A percentile compares a stretch with the other conserved stretches of the same genome.
Evolutionary conservation across 2,113 vertebrate species (phyloP).

Genomic region (Phaetusa simplex): DNA sequence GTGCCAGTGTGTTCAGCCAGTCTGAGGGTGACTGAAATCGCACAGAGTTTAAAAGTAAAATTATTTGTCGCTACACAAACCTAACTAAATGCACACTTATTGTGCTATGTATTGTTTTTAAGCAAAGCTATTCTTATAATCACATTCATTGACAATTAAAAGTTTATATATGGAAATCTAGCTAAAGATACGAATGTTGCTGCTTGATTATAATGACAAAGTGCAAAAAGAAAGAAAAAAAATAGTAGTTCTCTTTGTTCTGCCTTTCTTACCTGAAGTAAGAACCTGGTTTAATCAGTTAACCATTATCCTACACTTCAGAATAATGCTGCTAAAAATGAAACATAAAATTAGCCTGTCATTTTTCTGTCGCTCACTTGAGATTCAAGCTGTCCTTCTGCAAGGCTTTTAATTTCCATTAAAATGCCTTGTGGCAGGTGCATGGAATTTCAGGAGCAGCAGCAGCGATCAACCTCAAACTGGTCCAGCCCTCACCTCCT

Average conservation of each 20-base stretch:
- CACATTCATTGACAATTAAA: neutral
- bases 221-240: neutral
- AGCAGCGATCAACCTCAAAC: neutral
- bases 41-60: neutral
- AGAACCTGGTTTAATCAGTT: conserved; percentile 43
- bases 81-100: neutral
- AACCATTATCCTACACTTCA: conserved; percentile 52
- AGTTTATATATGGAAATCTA: neutral
- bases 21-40: neutral
- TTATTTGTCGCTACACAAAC: neutral
- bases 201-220: neutral
- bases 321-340: conserved; percentile 67
- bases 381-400: conserved; percentile 19
- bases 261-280: neutral
- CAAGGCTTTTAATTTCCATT: conserved; percentile 40
- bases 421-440: neutral
- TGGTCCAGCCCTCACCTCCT: neutral
- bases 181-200: neutral
- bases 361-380: conserved; percentile 29
- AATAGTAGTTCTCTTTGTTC: conserved; percentile 11
- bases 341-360: conserved; percentile 61
- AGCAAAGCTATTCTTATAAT: neutral
- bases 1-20: neutral
- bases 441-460: neutral
- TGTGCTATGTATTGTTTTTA: neutral